Percentiles rank a stretch among this genome's conserved stretches.
Conservation (phyloP, 2,113 vertebrate species). For the Anoplopoma fimbria region DNA sequence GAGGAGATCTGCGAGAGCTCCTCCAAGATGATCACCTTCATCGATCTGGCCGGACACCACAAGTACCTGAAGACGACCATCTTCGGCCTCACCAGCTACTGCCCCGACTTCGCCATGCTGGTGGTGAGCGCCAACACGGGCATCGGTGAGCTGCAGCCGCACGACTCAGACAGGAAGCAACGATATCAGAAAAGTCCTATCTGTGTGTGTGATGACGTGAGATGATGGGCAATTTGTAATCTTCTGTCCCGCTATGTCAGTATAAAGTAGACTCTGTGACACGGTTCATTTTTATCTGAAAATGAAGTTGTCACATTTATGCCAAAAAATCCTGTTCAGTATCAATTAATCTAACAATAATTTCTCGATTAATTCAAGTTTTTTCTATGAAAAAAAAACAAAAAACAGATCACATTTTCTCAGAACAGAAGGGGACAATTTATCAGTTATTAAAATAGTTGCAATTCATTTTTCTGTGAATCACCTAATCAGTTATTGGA, state of each 20-base stretch:
- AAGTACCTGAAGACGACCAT: conserved; percentile 98
- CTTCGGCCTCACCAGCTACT: conserved; percentile 97
- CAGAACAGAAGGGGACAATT: too few relatives aligned
- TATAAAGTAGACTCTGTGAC: background rate
- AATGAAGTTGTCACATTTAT: too few relatives aligned
- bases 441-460: too few relatives aligned
- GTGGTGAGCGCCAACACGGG: conserved; percentile 97
- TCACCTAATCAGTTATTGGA: background rate
- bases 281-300: too few relatives aligned
- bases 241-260: background rate
- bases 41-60: conserved; percentile 96
- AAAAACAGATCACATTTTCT: too few relatives aligned
- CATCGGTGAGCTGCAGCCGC: conserved; percentile 85
- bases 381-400: background rate
- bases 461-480: background rate
- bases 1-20: conserved; percentile 97
- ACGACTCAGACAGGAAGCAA: background rate
- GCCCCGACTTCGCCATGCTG: conserved; percentile 96
- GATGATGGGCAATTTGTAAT: background rate
- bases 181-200: background rate
- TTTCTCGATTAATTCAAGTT: too few relatives aligned
- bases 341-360: too few relatives aligned
- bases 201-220: background rate
- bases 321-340: too few relatives aligned
- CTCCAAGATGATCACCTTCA: conserved; percentile 99